Evolutionary conservation across 1,140 invertebrate species (phyloP).

Genomic region (Aphelinus atriplicis): DNA sequence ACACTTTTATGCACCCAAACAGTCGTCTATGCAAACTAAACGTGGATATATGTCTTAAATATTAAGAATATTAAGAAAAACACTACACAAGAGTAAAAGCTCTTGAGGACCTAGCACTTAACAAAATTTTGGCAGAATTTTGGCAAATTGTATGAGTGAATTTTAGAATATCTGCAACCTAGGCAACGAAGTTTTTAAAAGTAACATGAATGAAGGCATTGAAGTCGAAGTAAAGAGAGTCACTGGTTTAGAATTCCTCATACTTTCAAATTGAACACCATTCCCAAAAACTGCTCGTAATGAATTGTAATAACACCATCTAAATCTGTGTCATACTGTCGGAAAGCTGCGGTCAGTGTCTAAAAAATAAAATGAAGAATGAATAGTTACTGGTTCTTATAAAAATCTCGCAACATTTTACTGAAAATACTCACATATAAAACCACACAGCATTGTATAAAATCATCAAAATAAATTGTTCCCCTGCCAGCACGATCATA

Average conservation of each 20-base stretch:
- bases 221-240: neutral
- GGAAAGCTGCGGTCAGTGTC: slow-evolving; percentile 91
- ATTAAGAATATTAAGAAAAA: neutral
- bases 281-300: slow-evolving; percentile 96
- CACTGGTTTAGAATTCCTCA: slow-evolving; percentile 58
- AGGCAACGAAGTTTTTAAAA: neutral
- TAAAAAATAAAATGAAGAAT: slow-evolving; percentile 68
- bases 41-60: neutral
- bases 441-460: slow-evolving; percentile 95
- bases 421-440: slow-evolving; percentile 82
- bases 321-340: slow-evolving; percentile 89
- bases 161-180: neutral
- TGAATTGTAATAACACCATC: slow-evolving; percentile 96
- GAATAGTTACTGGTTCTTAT: slow-evolving; percentile 14
- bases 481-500: slow-evolving; percentile 93
- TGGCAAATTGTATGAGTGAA: slow-evolving; percentile 18
- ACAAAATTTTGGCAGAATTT: slow-evolving; percentile 28
- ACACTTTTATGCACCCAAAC: too few relatives aligned
- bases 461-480: slow-evolving; percentile 97
- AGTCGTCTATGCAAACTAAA: too few relatives aligned
- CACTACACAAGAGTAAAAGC: neutral
- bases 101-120: slow-evolving; percentile 2
- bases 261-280: slow-evolving; percentile 94
- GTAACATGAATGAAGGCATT: neutral
- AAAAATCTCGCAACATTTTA: slow-evolving; percentile 26